Evolutionary conservation across 2,888 invertebrate species (phyloP).

Genomic region (Rhagonycha fulva): DNA sequence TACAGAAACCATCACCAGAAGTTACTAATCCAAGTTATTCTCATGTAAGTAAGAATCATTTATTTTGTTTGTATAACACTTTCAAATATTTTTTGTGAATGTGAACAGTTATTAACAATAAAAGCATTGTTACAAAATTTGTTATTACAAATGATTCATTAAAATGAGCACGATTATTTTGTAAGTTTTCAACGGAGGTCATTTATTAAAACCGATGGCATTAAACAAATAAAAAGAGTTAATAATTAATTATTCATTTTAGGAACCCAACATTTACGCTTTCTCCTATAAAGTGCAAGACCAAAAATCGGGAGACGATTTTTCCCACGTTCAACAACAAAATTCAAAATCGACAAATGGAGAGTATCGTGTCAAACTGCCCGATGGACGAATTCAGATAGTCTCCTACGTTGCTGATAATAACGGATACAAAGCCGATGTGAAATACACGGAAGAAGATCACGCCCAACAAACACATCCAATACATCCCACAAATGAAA

Average conservation of each 20-base stretch:
- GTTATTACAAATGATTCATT: not conserved
- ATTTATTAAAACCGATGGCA: not conserved
- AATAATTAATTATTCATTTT: conserved; percentile 3
- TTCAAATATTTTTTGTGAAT: not conserved
- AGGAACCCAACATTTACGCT: conserved; percentile 57
- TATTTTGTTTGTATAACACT: not conserved
- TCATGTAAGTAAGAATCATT: conserved; percentile 10
- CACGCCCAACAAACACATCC: conserved; percentile 30
- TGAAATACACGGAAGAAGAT: conserved; percentile 57
- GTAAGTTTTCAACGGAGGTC: not conserved
- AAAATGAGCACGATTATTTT: not conserved
- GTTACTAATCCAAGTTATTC: conserved; percentile 16
- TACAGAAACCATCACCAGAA: conserved; percentile 40
- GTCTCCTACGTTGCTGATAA: conserved; percentile 65
- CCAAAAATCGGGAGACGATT: conserved; percentile 67
- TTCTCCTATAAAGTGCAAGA: conserved; percentile 70
- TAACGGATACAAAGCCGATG: conserved; percentile 69
- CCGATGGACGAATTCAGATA: conserved; percentile 66
- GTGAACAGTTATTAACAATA: not conserved
- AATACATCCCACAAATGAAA: not conserved
- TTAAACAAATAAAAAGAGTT: not conserved
- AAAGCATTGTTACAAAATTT: not conserved
- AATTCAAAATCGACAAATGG: conserved; percentile 67
- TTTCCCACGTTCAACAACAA: conserved; percentile 68
- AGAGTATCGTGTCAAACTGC: conserved; percentile 69